Conservation (phyloP, 2,797 vertebrate genomes). For the Pangasius djambal region DNA sequence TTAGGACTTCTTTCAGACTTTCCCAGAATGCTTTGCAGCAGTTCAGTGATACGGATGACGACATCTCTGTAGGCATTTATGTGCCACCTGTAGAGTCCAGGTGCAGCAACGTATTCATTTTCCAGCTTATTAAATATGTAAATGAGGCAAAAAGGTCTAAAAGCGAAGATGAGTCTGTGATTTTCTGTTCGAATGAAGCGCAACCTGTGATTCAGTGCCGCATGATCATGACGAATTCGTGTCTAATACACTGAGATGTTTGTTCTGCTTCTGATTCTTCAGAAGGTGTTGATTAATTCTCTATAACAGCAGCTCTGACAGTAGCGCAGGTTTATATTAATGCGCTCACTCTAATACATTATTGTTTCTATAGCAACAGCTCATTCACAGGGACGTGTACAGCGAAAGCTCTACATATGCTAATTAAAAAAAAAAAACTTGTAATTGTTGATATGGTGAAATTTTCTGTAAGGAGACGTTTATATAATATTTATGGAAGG, state of each 20-base stretch:
- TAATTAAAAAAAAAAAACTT: not conserved
- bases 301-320: not conserved
- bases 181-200: not conserved
- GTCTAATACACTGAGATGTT: not conserved
- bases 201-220: not conserved
- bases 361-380: not conserved
- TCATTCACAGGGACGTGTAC: not conserved
- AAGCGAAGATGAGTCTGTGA: not conserved
- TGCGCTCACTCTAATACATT: not conserved
- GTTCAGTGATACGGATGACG: not conserved
- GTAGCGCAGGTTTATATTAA: not conserved
- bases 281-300: not conserved
- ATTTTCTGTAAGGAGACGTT: not conserved
- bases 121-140: slow-evolving; percentile 11
- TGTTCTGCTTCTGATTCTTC: not conserved
- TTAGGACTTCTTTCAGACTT: not conserved
- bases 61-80: not conserved
- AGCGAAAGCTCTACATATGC: not conserved
- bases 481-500: not conserved
- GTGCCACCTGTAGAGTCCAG: not conserved
- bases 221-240: not conserved
- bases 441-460: not conserved
- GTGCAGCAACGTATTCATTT: slow-evolving; percentile 13
- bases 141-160: not conserved
- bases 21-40: not conserved